These are phyloP conservation scores for Dryobates pubescens DNA, from an alignment of 2,797 vertebrate genomes.

Conservation along the genomic window DNA sequence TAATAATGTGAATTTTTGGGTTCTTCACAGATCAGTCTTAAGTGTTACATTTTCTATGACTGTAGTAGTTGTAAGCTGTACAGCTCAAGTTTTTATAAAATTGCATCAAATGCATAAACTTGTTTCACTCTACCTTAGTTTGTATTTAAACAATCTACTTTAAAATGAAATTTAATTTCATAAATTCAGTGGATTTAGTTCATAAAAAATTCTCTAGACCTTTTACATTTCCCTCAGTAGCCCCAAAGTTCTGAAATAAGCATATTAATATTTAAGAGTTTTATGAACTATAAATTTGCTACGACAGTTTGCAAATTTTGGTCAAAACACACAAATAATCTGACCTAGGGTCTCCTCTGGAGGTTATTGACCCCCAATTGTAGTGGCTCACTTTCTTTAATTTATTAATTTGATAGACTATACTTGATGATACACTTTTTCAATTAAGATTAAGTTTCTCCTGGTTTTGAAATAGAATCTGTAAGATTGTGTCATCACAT, in stretches of 20 bases:
- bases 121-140: accelerated
- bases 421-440: accelerated
- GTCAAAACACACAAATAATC: not conserved
- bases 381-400: not conserved
- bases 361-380: accelerated
- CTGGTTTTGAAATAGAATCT: not conserved
- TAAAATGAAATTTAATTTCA: not conserved
- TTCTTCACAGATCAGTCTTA: not conserved
- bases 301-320: not conserved
- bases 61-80: not conserved
- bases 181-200: not conserved
- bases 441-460: not conserved
- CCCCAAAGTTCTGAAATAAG: not conserved
- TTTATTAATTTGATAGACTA: not conserved
- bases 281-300: not conserved
- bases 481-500: not conserved
- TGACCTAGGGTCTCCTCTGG: accelerated
- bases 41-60: not conserved
- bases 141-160: not conserved
- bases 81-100: not conserved
- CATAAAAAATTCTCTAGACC: not conserved
- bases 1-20: accelerated
- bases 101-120: accelerated
- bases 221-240: not conserved
- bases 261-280: not conserved